Evolutionary conservation across 1,140 invertebrate species (phyloP), one percentile per base, ranked within the genome.

Genomic region (Zaprionus davidi): DNA sequence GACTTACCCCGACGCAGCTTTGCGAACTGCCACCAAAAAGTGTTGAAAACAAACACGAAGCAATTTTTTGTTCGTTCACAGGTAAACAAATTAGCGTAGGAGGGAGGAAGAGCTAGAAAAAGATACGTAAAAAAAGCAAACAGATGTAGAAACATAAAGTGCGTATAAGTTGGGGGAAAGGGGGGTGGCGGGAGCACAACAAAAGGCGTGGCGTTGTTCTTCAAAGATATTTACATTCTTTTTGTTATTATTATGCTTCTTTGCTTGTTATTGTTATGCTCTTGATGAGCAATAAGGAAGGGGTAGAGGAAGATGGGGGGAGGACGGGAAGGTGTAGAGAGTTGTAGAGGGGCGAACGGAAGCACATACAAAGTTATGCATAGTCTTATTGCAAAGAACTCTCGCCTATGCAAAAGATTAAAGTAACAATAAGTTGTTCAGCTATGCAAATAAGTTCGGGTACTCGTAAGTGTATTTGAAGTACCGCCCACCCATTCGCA

Each of bases 51-150:
- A 79, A 87, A 72, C 55, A 86, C 68, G 44, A 71, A 62, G 17
- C 49, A 51, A 46, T 64, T 78, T 67, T 38, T 68, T 53, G 66
- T 67, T 31, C 22, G 2, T 41, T 9, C 41, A 38, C 67, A 81
- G 81, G 85, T 88, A 88, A 88, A 88, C 84, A 88, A 90, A 90
- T 88, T 81, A 88, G 60, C 74, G 31, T 36, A 60, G 26, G 67
- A 71, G 69, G 31, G 9, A 34, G 31, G 31, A 34, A 34, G 36
- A 70, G 56, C 55, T 65, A 44, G 71, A 69, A 74, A 60, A 69
- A 63, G 60, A 79, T 38, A 66, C 44, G 24, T 41, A 69, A 57
- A 71, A 75, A 75, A 74, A 72, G 46, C 80, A 80, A 82, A 71
- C 84, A 87, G 71, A 83, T 83, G 71, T 75, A 70, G 17, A 82